These are phyloP conservation scores for Tapirus indicus DNA, from an alignment of 2,797 vertebrate genomes.

Conservation along the genomic window DNA sequence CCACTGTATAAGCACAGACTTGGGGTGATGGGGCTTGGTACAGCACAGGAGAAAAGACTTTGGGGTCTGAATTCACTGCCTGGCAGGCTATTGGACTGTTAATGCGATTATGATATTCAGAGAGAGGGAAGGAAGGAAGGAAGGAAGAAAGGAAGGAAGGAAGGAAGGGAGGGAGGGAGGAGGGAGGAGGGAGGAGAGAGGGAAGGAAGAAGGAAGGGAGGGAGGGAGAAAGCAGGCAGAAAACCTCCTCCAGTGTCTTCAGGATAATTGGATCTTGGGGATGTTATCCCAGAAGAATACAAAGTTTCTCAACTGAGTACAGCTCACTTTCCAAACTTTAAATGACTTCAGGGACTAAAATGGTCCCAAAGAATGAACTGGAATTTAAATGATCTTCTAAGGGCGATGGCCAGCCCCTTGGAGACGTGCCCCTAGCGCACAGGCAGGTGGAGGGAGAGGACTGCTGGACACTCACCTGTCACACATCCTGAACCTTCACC, in stretches of 20 bases:
- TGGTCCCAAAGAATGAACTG: slow-evolving; percentile 38
- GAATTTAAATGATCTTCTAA: slow-evolving; percentile 72
- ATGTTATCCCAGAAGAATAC: slow-evolving; percentile 75
- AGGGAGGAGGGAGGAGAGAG: not conserved
- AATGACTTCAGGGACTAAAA: slow-evolving; percentile 75
- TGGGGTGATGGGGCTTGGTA: not conserved
- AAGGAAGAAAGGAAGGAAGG: not conserved
- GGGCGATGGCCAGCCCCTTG: slow-evolving; percentile 31
- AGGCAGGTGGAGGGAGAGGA: not conserved
- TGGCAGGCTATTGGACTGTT: not conserved
- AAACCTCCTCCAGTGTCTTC: slow-evolving; percentile 13
- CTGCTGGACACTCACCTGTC: not conserved
- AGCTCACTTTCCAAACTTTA: slow-evolving; percentile 69
- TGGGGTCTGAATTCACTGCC: not conserved
- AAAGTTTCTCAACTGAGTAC: slow-evolving; percentile 65
- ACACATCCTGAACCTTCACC: not conserved
- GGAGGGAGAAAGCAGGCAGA: not conserved
- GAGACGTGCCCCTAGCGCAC: not conserved
- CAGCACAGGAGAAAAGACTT: not conserved
- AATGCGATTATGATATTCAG: not conserved
- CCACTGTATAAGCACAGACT: not conserved
- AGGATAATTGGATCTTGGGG: slow-evolving; percentile 77
- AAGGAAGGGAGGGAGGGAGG: not conserved
- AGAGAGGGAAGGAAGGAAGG: not conserved
- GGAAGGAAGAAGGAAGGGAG: not conserved